Evolutionary conservation across 2,113 vertebrate species (phyloP).

Genomic region (Heterotilapia buettikoferi): DNA sequence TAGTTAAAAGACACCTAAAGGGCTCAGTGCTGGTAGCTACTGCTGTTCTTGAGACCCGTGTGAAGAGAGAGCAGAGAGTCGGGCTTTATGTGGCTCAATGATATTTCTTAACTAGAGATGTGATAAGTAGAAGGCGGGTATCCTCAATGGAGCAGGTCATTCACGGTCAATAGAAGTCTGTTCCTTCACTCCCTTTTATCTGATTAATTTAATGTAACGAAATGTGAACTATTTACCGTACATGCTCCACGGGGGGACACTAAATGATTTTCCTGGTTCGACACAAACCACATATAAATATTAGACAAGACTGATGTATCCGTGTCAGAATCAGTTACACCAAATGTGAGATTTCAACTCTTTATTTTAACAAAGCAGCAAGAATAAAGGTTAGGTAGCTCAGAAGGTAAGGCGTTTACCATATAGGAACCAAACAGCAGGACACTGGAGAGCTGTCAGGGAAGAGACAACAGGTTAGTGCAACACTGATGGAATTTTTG

Average conservation of each 20-base stretch:
- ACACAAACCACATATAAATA: background rate
- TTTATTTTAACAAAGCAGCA: background rate
- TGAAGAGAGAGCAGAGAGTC: background rate
- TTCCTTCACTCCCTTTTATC: background rate
- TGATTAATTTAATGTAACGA: background rate
- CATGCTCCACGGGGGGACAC: background rate
- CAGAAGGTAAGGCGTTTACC: background rate
- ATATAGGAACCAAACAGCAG: background rate
- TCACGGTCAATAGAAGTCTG: background rate
- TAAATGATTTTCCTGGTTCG: background rate
- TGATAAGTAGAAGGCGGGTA: background rate
- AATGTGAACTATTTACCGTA: background rate
- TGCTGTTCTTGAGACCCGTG: background rate
- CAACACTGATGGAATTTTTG: background rate
- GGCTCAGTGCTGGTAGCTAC: slow-evolving; percentile 11
- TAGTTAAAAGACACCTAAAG: slow-evolving; percentile 36
- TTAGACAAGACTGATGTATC: background rate
- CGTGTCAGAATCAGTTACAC: background rate
- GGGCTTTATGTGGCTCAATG: background rate
- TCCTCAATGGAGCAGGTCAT: background rate
- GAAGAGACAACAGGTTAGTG: background rate
- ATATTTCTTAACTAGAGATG: background rate
- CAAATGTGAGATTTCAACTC: background rate
- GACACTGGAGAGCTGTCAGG: background rate
- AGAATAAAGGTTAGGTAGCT: background rate